Conservation (phyloP, 35 echinoderm and acorn worm species). For the Eucidaris tribuloides region DNA sequence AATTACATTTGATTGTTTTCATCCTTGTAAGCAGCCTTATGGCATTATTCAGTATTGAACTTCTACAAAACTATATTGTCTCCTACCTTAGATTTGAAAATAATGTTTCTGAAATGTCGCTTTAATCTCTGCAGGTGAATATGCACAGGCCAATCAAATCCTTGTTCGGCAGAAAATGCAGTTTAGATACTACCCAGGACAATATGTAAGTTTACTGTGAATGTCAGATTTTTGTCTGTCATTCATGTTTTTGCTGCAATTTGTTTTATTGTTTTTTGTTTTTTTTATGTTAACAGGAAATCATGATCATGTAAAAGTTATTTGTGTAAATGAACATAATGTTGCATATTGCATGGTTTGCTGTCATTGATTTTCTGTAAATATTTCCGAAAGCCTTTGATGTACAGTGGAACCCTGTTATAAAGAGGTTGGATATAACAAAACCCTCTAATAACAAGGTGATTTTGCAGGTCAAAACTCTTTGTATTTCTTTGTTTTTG, state of each 20-base stretch:
- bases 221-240: neutral
- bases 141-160: constrained; percentile 7
- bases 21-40: neutral
- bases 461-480: no score
- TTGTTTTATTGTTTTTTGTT: neutral
- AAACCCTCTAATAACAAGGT: neutral
- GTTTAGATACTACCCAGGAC: constrained; percentile 41
- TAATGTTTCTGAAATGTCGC: neutral
- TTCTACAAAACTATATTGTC: neutral
- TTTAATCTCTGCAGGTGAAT: neutral
- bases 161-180: constrained; percentile 45
- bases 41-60: neutral
- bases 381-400: no score
- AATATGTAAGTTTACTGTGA: constrained; percentile 25
- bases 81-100: neutral
- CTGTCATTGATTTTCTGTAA: no score
- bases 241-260: neutral
- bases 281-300: neutral
- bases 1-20: neutral
- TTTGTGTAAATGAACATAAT: no score
- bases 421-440: neutral
- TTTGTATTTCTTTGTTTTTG: no score
- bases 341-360: no score
- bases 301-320: no score
- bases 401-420: no score